phyloP scores from a whole-genome alignment of 2,888 invertebrate genomes.

The Ichneumoninae sp. region DNA sequence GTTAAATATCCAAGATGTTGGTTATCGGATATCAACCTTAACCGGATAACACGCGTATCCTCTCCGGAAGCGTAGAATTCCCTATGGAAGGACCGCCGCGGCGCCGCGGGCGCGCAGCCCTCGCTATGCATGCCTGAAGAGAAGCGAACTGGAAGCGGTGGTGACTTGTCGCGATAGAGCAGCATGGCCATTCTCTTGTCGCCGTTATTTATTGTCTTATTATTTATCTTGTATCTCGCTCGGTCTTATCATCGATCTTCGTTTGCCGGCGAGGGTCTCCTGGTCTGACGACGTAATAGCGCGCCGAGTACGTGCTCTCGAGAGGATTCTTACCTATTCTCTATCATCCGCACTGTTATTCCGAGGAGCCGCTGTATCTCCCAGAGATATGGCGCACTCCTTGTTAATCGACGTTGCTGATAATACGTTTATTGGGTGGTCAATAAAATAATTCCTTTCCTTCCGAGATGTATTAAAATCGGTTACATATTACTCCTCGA shows the following conservation, averaged over 20 bases:
- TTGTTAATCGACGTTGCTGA: not conserved
- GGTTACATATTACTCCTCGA: too few relatives aligned
- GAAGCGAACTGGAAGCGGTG: constrained; percentile 16
- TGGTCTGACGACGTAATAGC: constrained; percentile 70
- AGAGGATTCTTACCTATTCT: constrained; percentile 20
- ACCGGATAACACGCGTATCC: constrained; percentile 27
- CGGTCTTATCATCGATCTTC: constrained; percentile 71
- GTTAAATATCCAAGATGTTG: not conserved
- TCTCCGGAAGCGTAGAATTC: constrained; percentile 44
- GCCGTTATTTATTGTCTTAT: constrained; percentile 73
- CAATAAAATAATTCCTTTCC: not conserved
- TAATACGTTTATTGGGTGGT: not conserved
- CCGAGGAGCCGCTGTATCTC: constrained; percentile 56
- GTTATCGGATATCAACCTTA: not conserved
- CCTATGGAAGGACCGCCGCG: constrained; percentile 21
- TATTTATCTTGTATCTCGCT: constrained; percentile 71
- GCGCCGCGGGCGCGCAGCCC: constrained; percentile 5
- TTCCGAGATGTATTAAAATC: not conserved
- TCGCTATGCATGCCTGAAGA: constrained; percentile 26
- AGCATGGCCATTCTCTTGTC: constrained; percentile 70
- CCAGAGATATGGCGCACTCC: constrained; percentile 42
- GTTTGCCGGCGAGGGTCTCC: constrained; percentile 58
- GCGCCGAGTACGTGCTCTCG: constrained; percentile 47
- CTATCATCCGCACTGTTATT: constrained; percentile 43
- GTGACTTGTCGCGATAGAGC: constrained; percentile 21